Percentiles rank a stretch among this genome's conserved stretches.
These are phyloP conservation scores for Gibbula magus DNA, from an alignment of 2,888 invertebrate genomes.

Conservation along the genomic window DNA sequence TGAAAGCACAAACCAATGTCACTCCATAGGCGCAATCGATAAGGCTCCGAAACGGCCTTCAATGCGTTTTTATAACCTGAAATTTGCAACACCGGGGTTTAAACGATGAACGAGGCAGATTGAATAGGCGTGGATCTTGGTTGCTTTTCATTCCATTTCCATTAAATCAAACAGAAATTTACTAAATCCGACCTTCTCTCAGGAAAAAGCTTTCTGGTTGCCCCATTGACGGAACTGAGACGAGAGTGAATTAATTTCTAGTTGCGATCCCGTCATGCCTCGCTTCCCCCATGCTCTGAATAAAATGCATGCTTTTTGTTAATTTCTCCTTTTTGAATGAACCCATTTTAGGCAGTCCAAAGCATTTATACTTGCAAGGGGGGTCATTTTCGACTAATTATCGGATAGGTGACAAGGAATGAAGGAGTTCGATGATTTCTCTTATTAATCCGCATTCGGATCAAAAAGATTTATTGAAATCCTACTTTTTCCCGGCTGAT, in stretches of 20 bases:
- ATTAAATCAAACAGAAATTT: constrained; percentile 27
- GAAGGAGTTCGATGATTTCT: not conserved
- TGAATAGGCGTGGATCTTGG: constrained; percentile 4
- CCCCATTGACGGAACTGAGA: not conserved
- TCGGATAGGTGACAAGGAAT: not conserved
- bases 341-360: not conserved
- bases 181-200: not conserved
- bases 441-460: not conserved
- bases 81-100: constrained; percentile 5
- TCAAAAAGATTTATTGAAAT: not conserved
- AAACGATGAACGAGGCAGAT: not conserved
- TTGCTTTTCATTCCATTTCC: constrained; percentile 24
- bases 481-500: too few species aligned
- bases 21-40: not conserved
- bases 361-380: not conserved
- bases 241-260: constrained; percentile 26
- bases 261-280: not conserved
- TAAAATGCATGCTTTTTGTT: constrained; percentile 22
- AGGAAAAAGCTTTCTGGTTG: not conserved
- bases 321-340: constrained; percentile 11
- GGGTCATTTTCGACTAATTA: constrained; percentile 3
- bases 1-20: not conserved
- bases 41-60: not conserved
- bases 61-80: not conserved
- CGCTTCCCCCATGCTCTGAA: not conserved